phyloP scores from a whole-genome alignment of 2,888 invertebrate genomes.

The Agrotis puta region DNA sequence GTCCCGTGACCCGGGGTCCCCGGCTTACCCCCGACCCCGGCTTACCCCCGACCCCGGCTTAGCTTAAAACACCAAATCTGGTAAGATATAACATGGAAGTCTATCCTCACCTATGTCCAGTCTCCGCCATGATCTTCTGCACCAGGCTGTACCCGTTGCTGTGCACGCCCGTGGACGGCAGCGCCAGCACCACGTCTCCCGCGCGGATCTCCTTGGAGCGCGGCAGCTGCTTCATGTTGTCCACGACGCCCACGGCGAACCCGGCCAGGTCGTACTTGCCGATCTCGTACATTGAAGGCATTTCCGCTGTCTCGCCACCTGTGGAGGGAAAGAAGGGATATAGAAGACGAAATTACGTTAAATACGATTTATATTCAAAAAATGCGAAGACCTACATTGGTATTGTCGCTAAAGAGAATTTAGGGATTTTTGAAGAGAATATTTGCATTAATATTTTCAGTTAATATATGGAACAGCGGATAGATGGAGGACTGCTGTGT shows the following conservation, averaged over 20 bases:
- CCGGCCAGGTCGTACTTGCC: constrained; percentile 99
- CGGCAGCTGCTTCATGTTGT: constrained; percentile 93
- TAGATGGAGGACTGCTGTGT: no score
- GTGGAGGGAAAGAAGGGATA: background rate
- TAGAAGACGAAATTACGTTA: background rate
- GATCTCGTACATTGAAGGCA: constrained; percentile 97
- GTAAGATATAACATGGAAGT: background rate
- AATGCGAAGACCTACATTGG: no score
- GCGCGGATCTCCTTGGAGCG: constrained; percentile 91
- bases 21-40: no score
- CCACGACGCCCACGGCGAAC: constrained; percentile 98
- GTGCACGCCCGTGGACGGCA: constrained; percentile 97
- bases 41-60: no score
- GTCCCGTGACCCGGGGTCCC: no score
- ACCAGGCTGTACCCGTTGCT: constrained; percentile 98
- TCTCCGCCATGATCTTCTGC: constrained; percentile 93
- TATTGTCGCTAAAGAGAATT: no score
- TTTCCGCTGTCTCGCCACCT: constrained; percentile 99
- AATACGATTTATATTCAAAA: no score
- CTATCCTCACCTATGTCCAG: constrained; percentile 89
- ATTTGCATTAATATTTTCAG: no score
- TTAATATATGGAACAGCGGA: no score
- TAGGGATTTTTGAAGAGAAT: no score
- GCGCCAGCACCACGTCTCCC: constrained; percentile 96
- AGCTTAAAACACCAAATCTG: no score